These are phyloP conservation scores for Latrodectus elegans DNA, from an alignment of 2,888 invertebrate species.

Conservation along the genomic window DNA sequence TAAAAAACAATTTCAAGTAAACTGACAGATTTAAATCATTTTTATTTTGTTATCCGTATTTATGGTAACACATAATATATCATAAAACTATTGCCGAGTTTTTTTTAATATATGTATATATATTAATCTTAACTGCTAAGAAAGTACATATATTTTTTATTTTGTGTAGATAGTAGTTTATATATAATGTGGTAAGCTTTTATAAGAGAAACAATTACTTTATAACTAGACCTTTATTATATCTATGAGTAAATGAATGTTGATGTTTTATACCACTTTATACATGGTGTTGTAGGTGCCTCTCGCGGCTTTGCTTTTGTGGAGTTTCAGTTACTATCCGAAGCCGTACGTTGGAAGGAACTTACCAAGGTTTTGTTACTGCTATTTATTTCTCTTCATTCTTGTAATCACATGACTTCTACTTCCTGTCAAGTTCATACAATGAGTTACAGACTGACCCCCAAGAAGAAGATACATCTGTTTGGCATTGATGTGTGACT, in stretches of 20 bases:
- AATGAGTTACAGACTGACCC: slow-evolving; percentile 29
- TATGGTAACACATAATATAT: no score
- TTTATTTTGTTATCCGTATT: no score
- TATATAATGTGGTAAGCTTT: slow-evolving; percentile 22
- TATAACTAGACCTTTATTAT: neutral
- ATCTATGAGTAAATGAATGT: slow-evolving; percentile 52
- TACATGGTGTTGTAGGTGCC: slow-evolving; percentile 69
- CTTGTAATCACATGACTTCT: slow-evolving; percentile 43
- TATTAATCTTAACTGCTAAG: neutral
- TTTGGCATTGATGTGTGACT: slow-evolving; percentile 16
- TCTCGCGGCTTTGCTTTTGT: slow-evolving; percentile 79
- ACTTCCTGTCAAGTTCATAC: slow-evolving; percentile 27
- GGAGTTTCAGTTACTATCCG: slow-evolving; percentile 91
- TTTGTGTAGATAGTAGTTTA: slow-evolving; percentile 17
- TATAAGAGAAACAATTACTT: slow-evolving; percentile 13
- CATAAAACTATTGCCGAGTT: no score
- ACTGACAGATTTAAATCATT: no score
- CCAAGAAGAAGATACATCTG: slow-evolving; percentile 16
- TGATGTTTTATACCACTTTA: slow-evolving; percentile 68
- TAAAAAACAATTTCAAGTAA: no score
- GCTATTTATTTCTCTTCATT: slow-evolving; percentile 64
- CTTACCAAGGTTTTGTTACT: slow-evolving; percentile 84
- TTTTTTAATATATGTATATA: no score
- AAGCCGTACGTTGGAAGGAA: slow-evolving; percentile 94
- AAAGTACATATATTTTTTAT: neutral